Base-by-base conservation (phyloP, 2,797 vertebrate genomes). In the Rallus crepitans region DNA sequence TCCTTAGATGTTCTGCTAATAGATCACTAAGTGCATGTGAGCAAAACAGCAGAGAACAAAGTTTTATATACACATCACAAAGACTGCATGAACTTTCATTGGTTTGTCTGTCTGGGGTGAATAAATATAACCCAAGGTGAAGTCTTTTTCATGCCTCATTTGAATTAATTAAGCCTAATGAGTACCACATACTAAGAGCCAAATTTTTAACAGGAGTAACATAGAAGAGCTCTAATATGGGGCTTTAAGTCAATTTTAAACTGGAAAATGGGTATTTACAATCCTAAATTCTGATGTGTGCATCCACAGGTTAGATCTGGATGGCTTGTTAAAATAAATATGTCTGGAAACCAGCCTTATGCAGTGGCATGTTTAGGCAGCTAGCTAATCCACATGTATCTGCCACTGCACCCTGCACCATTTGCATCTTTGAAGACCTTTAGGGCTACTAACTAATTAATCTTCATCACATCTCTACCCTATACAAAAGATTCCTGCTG, bases 101-200 rank as follows among this genome's bases (percentile, higher is more conserved):
- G 37, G 37, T 90, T 84, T 75, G n/a, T 57, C 55, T 80, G 78
- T 73, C 75, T 76, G 50, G 40, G 47, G 61, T 89, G 39, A 33
- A 79, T 85, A 88, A 91, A 68, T 63, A 86, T 69, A 85, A 94
- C 35, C 53, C 47, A 70, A 91, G 69, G 33, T 90, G 42, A 35
- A 83, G 39, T 52, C 77, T 45, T 92, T 76, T 83, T 56, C 84
- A 79, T 70, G 83, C 63, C 37, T 80, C 60, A 79, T 92, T 90
- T 87, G 75, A 93, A 73, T 72, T 82, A 89, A 85, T 94, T 94
- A 91, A 89, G 50, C n/a, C 27, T 78, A 86, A 82, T 76, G 56
- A 95, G 48, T 70, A 78, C 63, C 82, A 88, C 72, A 82, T 47
- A 56, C 72, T 60, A 27, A 77, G 50, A 75, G 48, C 15, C 20